Conservation (phyloP, 2,797 vertebrate species). For the Aselliscus stoliczkanus region DNA sequence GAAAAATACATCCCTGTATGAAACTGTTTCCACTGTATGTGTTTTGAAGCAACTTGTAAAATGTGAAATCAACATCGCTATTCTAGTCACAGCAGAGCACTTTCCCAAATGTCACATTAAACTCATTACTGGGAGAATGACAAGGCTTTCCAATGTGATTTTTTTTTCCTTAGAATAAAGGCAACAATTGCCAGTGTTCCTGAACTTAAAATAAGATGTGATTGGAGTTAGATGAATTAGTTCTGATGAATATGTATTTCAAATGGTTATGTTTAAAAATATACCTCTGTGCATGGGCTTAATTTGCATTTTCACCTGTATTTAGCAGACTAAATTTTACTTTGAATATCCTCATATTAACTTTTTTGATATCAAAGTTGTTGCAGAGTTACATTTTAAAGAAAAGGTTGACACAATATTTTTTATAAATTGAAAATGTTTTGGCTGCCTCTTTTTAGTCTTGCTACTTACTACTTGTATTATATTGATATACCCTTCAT, state of each 20-base stretch:
- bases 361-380: neutral
- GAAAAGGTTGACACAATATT: neutral
- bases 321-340: neutral
- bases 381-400: neutral
- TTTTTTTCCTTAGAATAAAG: conserved; percentile 78
- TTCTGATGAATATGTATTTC: conserved; percentile 75
- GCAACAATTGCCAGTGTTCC: conserved; percentile 72
- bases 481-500: neutral
- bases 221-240: conserved; percentile 72
- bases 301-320: neutral
- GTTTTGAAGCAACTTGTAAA: conserved; percentile 67
- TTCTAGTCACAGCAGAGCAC: conserved; percentile 65
- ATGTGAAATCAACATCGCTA: conserved; percentile 77
- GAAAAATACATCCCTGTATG: conserved; percentile 52
- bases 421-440: neutral
- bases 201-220: conserved; percentile 72
- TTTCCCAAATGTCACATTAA: conserved; percentile 73
- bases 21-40: conserved; percentile 48
- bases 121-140: conserved; percentile 74
- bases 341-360: neutral
- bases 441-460: neutral
- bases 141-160: conserved; percentile 75
- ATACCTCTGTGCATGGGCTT: neutral
- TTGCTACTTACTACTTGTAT: neutral
- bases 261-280: conserved; percentile 39